Conservation (phyloP, 2,797 vertebrate genomes). For the Eurystomus glaucurus region DNA sequence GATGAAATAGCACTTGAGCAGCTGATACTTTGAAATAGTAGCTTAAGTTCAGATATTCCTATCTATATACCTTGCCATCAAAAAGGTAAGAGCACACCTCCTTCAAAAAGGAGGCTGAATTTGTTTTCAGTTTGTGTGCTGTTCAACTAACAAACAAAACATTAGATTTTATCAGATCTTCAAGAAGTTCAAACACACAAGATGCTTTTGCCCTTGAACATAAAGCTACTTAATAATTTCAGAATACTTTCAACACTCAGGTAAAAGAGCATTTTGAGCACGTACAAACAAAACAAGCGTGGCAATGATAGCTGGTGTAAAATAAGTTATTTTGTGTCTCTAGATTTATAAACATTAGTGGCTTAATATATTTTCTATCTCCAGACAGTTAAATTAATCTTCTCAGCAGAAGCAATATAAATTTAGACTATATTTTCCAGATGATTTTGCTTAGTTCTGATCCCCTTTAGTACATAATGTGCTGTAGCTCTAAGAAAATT, state of each 20-base stretch:
- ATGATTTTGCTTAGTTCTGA: conserved; percentile 73
- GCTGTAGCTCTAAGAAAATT: conserved; percentile 64
- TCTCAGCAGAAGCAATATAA: conserved; percentile 65
- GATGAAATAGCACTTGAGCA: background rate
- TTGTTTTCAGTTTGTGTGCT: background rate
- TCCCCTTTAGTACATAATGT: conserved; percentile 64
- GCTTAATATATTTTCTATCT: conserved; percentile 43
- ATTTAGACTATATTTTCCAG: conserved; percentile 66
- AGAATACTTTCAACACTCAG: background rate
- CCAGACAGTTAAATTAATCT: conserved; percentile 58
- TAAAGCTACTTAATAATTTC: background rate
- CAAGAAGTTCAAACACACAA: background rate
- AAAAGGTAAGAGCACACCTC: background rate
- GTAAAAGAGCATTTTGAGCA: background rate
- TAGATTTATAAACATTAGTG: conserved; percentile 56
- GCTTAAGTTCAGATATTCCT: background rate
- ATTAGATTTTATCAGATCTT: background rate
- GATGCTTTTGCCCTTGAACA: conserved; percentile 4
- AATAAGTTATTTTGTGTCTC: conserved; percentile 53
- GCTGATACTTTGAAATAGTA: background rate
- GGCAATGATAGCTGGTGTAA: conserved; percentile 4
- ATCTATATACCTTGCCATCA: background rate
- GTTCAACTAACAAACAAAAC: background rate
- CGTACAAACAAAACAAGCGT: background rate
- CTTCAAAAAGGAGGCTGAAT: background rate